Percentiles rank a stretch among this genome's conserved stretches.
Evolutionary conservation across 2,888 invertebrate species (phyloP).

Genomic region (Carabus problematicus): DNA sequence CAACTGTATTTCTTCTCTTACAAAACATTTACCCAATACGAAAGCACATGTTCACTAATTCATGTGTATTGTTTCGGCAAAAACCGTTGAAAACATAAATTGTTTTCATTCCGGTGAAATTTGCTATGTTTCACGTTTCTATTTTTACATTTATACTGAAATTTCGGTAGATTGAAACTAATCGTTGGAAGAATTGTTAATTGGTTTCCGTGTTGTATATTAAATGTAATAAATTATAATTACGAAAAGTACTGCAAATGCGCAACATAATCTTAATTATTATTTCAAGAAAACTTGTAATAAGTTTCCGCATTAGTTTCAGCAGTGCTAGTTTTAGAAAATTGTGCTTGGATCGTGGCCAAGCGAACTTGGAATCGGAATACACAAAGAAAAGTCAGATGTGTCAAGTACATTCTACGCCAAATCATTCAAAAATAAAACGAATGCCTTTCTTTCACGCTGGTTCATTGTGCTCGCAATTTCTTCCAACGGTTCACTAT

Average conservation of each 20-base stretch:
- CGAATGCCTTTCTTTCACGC: too few relatives aligned
- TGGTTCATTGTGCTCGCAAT: too few relatives aligned
- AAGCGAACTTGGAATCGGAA: constrained; percentile 32
- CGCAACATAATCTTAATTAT: constrained; percentile 21
- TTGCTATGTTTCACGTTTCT: not conserved
- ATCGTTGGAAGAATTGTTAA: not conserved
- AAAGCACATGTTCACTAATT: too few relatives aligned
- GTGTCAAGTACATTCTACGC: not conserved
- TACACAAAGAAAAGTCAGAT: constrained; percentile 37
- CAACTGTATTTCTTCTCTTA: too few relatives aligned
- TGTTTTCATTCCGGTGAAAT: not conserved
- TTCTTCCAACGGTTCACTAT: too few relatives aligned
- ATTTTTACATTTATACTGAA: not conserved
- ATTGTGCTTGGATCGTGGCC: constrained; percentile 29
- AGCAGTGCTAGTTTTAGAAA: constrained; percentile 23
- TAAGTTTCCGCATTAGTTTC: constrained; percentile 38
- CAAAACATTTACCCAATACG: too few relatives aligned
- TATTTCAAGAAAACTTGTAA: constrained; percentile 32
- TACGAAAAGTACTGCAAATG: constrained; percentile 1
- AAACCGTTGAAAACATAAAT: not conserved
- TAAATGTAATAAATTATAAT: not conserved
- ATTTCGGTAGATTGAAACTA: not conserved
- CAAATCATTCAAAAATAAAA: not conserved
- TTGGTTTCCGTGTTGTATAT: constrained; percentile 3
- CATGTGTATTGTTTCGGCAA: not conserved